Base-by-base conservation (phyloP, 2,113 vertebrate species). In the Lathamus discolor region DNA sequence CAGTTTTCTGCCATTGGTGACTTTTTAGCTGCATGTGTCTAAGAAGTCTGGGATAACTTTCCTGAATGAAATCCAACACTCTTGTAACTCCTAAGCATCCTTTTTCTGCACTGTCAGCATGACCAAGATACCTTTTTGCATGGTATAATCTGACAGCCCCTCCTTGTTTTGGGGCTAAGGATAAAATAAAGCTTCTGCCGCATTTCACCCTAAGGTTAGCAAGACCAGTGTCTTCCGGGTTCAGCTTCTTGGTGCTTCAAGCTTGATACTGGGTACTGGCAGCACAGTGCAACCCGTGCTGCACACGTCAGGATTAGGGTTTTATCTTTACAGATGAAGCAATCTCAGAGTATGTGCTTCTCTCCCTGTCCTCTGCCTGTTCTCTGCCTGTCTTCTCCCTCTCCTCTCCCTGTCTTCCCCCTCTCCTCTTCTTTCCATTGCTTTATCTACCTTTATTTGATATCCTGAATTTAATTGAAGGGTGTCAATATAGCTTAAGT, bases 91-190 rank as follows among this genome's bases (percentile, higher is more conserved):
- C 64, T 25, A 18, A 77, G 25, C 52, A 35, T 83, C 63, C 19
- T 64, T 76, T 37, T 16, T 35, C 31, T 69, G 37, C n/a, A 24
- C 57, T 0, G 0, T 51, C 33, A 79, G 35, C 46, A 7, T 13
- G 48, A 83, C 16, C 0, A 0, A 28, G 31, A 13, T 11, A 31
- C 22, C 7, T 22, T 70, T 61, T 28, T 52, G 27, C 1, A 0
- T 9, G 8, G n/a, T 63, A 18, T 52, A 39, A 3, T 87, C 35
- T 75, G 70, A 28, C 37, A 75, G 41, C 35, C 12, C 4, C 18
- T 54, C 15, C 31, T 59, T 37, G 18, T 37, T 31, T 78, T 46
- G 10, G 14, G 63, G 43, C 55, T 75, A 43, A 46, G 23, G 25
- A 35, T 78, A 57, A 82, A 87, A 46, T 35, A 51, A 28, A 24